Conservation (phyloP, 2,113 vertebrate species). For the Callospermophilus lateralis region DNA sequence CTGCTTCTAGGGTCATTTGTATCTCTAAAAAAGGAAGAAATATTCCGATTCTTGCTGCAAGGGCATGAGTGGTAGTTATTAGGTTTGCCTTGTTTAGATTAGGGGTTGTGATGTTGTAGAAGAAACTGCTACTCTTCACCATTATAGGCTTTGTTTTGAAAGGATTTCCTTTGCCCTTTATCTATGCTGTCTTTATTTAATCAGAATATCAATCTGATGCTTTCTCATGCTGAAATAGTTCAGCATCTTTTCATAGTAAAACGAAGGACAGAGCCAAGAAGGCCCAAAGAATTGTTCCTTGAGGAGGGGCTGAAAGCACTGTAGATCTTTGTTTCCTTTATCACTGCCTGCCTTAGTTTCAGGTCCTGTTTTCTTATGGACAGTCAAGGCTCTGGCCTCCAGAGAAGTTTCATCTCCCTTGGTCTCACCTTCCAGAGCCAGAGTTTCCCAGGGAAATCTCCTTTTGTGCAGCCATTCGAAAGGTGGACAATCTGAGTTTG, state of each 20-base stretch:
- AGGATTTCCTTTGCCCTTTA: constrained; percentile 61
- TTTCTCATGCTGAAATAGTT: constrained; percentile 20
- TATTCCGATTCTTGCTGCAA: constrained; percentile 15
- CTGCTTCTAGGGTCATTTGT: constrained; percentile 21
- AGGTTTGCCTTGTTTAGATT: not conserved
- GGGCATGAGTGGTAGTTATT: not conserved
- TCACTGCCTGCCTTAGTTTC: not conserved
- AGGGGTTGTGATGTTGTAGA: not conserved
- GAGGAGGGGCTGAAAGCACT: not conserved
- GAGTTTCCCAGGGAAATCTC: not conserved
- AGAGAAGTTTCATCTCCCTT: not conserved
- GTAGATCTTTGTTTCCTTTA: not conserved
- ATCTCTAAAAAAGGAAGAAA: constrained; percentile 15
- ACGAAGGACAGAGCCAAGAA: constrained; percentile 10
- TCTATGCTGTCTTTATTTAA: constrained; percentile 46
- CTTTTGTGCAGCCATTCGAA: not conserved
- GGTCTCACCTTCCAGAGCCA: not conserved
- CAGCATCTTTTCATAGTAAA: constrained; percentile 54
- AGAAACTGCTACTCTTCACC: constrained; percentile 46
- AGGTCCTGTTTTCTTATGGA: not conserved
- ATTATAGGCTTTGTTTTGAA: constrained; percentile 39
- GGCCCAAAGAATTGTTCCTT: not conserved
- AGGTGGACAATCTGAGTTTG: not conserved
- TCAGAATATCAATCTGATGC: constrained; percentile 40
- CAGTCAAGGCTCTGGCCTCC: not conserved